These are phyloP conservation scores for Noctilio leporinus DNA, from an alignment of 2,113 vertebrate species.

Conservation along the genomic window DNA sequence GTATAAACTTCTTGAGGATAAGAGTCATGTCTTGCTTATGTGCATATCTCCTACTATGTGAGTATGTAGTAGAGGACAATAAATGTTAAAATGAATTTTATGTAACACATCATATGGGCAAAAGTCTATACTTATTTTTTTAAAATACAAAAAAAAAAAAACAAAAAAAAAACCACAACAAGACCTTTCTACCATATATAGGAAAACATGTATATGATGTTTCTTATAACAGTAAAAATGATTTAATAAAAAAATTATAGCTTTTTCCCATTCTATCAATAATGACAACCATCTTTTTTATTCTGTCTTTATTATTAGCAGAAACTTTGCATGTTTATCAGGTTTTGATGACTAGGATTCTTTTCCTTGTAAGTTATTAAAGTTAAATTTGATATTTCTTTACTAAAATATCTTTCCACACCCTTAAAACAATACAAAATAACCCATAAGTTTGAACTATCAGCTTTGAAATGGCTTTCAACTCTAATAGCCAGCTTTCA, in stretches of 20 bases:
- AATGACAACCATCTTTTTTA: not conserved
- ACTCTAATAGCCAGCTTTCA: not conserved
- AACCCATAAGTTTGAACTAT: not conserved
- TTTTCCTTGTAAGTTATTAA: conserved; percentile 26
- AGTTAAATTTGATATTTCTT: conserved; percentile 31
- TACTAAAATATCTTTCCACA: not conserved
- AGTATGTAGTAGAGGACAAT: not conserved
- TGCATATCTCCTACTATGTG: not conserved
- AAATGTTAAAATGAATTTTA: conserved; percentile 1
- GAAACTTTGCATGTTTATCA: not conserved
- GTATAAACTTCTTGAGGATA: not conserved
- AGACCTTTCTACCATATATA: not conserved
- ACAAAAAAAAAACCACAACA: not conserved
- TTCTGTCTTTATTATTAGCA: not conserved
- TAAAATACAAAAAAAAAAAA: not conserved
- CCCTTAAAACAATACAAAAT: not conserved
- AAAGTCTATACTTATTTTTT: not conserved
- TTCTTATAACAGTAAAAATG: not conserved
- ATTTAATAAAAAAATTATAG: not conserved
- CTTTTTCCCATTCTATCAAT: not conserved
- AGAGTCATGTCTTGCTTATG: not conserved
- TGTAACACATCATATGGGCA: not conserved
- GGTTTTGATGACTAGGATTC: conserved; percentile 8
- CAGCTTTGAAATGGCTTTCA: conserved; percentile 6
- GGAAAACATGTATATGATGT: not conserved